Base-by-base conservation (phyloP, 2,888 invertebrate species). In the Caprella mutica region DNA sequence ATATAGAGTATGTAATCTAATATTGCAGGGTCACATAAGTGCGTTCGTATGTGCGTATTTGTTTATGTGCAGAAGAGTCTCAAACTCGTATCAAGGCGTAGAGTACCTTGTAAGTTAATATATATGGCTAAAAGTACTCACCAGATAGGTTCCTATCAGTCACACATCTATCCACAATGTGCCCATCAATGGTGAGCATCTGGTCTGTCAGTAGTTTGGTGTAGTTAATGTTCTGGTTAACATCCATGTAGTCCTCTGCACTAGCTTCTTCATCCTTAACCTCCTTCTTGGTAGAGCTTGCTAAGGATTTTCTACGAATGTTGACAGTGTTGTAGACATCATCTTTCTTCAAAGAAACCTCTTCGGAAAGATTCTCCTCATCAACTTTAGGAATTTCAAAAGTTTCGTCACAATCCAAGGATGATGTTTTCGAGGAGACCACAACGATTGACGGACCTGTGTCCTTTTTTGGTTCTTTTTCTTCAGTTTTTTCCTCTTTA, bases 161-260 rank as follows among this genome's bases (percentile, higher is more conserved):
- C 38, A 59, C 60, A 51, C 63, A 63, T 6, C 55, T 38, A 12
- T 57, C 43, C 27, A 63, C 63, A n/a, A 63, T 58, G 35, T 63
- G 54, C 17, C 48, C 43, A 29, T 63, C 63, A 23, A 63, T 53
- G 17, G 56, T 58, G 33, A 59, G 38, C n/a, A 63, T 56, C 48
- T 63, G 63, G 44, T 63, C 63, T 17, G 59, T 63, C 4, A 63
- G 44, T 12, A 63, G 50, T 53, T 51, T 56, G 17, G 56, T 50
- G 26, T 56, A 56, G 29, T 56, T 56, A 19, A 56, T 42, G 24
- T 56, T 56, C 24, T 44, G 35, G 26, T 56, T 50, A 8, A 51
- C 33, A 27, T 56, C 56, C 24, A 56, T 26, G 17, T 54, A 52
- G 5, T 52, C 52, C 9, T 24, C 33, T 19, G 19, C 43, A 29